Evolutionary conservation across 2,113 vertebrate genomes (phyloP), one percentile per base, ranked within the genome.

Genomic region (Scolopax mira): DNA sequence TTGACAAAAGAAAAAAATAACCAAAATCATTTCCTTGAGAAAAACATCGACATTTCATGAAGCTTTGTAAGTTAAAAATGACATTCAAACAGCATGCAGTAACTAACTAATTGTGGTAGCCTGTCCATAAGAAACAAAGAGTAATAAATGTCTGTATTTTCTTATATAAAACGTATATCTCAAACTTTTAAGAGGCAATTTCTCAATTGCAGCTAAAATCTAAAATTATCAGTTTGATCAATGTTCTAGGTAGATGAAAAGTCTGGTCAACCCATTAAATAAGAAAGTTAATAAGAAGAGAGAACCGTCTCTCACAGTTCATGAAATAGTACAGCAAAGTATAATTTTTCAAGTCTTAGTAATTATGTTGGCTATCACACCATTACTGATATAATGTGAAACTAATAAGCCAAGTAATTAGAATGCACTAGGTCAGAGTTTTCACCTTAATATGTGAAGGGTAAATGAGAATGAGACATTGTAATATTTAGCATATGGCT

Each of bases 321-420:
- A 93, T 94, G 95, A 97, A 97, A 96, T 94, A 97, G 89, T 90
- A 97, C 90, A 96, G 94, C 72, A 92, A 96, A 95, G 93, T 89
- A 89, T 95, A 97, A 97, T 98, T 97, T 98, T 97, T 98, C 97
- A 98, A 97, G 95, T 96, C 95, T 79, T 61, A 83, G 90, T 96
- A 97, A 98, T 98, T 98, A 97, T 66, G 48, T 95, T 96, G 85
- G 92, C 83, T 97, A 95, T 97, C 84, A 96, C 86, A 96, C 94
- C 96, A 97, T 98, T 98, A 98, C 97, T 94, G 95, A 92, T 92
- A 94, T 97, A 97, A 98, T 97, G 96, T 96, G 96, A 96, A 98
- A 71, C 96, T 98, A 98, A 98, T 98, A 98, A 98, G 97, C 96
- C 97, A 98, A 98, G 95, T 98, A 97, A 98, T 98, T 98, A 98